Evolutionary conservation across 2,797 vertebrate genomes (phyloP).

Genomic region (Anisognathus igniventris): DNA sequence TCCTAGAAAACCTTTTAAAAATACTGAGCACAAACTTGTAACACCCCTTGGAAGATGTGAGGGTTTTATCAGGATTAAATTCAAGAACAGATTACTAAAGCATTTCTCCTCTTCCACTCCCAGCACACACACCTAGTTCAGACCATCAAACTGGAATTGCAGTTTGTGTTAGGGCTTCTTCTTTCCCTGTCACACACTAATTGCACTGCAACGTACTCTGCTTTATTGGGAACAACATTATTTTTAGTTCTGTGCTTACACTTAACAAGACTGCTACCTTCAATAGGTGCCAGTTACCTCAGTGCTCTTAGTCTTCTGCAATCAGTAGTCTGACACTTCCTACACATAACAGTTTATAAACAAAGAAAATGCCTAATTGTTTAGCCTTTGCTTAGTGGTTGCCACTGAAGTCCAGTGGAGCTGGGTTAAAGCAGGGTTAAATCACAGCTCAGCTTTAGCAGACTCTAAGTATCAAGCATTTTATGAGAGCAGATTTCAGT

Average conservation of each 20-base stretch:
- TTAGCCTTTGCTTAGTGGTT: background rate
- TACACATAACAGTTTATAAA: background rate
- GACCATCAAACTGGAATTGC: background rate
- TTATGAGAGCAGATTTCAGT: background rate
- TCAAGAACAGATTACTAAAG: background rate
- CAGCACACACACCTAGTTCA: background rate
- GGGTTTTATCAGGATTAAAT: background rate
- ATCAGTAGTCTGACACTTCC: background rate
- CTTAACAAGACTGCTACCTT: background rate
- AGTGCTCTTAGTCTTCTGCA: background rate
- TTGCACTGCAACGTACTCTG: background rate
- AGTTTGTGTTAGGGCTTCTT: background rate
- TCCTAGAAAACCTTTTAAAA: background rate
- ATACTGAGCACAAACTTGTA: background rate
- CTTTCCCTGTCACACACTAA: background rate
- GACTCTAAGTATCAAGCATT: background rate
- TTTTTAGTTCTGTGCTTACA: background rate
- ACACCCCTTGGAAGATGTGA: background rate
- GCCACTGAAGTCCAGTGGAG: background rate
- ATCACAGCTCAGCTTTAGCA: background rate
- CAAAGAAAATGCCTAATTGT: background rate
- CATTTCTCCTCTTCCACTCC: background rate
- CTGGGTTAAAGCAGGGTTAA: background rate
- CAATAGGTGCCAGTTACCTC: background rate
- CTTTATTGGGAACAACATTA: background rate